Conservation (phyloP, 2,797 vertebrate species). For the Argentina silus region DNA sequence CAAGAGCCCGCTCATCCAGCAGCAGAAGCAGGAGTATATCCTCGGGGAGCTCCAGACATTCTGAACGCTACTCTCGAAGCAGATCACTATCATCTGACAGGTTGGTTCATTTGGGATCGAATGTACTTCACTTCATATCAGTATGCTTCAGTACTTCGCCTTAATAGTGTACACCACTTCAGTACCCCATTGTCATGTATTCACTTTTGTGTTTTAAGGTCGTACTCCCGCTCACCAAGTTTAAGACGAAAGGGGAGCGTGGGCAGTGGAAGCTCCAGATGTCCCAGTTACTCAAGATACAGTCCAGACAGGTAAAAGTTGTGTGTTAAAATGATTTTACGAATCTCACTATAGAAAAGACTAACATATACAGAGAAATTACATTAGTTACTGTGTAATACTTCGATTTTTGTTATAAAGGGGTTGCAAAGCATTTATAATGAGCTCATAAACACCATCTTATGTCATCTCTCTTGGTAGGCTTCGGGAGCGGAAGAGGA, state of each 20-base stretch:
- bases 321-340: neutral
- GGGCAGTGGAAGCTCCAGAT: slow-evolving; percentile 83
- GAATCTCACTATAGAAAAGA: neutral
- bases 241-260: slow-evolving; percentile 83
- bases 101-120: slow-evolving; percentile 58
- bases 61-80: slow-evolving; percentile 82
- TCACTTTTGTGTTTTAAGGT: slow-evolving; percentile 71
- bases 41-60: slow-evolving; percentile 80
- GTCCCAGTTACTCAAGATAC: slow-evolving; percentile 84
- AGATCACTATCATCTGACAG: slow-evolving; percentile 85
- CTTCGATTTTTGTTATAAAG: no score
- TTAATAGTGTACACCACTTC: no score
- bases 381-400: no score
- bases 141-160: no score
- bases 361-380: no score
- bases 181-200: neutral
- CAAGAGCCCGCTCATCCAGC: slow-evolving; percentile 73
- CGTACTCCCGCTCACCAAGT: slow-evolving; percentile 87
- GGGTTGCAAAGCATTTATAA: no score
- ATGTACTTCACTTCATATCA: neutral
- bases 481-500: slow-evolving; percentile 69
- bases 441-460: no score
- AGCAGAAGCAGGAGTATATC: slow-evolving; percentile 80
- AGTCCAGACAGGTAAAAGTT: slow-evolving; percentile 82
- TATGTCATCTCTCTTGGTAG: slow-evolving; percentile 45